These are phyloP conservation scores for Melinaea menophilus DNA, from an alignment of 2,888 invertebrate genomes.

Conservation along the genomic window DNA sequence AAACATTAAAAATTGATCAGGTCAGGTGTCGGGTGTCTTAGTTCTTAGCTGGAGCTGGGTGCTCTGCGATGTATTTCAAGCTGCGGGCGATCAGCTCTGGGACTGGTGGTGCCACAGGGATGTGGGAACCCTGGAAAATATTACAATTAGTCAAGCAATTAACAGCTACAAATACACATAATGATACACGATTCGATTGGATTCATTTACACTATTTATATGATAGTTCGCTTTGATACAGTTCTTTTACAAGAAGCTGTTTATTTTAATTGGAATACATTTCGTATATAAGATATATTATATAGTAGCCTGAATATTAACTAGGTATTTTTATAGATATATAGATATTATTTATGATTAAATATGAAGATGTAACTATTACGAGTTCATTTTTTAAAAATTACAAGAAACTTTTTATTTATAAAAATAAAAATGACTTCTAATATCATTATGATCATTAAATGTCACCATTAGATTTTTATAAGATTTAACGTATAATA, in stretches of 20 bases:
- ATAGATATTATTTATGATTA: no score
- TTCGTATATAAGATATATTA: slow-evolving; percentile 10
- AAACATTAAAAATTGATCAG: slow-evolving; percentile 23
- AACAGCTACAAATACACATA: neutral
- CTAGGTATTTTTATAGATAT: neutral
- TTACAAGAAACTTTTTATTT: neutral
- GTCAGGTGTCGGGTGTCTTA: slow-evolving; percentile 16
- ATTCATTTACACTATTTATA: no score
- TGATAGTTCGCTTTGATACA: neutral
- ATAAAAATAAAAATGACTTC: no score
- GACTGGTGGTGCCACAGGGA: slow-evolving; percentile 47
- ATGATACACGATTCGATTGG: neutral
- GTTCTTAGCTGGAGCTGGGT: slow-evolving; percentile 38
- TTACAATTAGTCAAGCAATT: slow-evolving; percentile 11
- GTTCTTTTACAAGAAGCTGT: no score
- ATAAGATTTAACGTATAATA: neutral
- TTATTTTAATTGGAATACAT: neutral
- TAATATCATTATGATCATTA: no score
- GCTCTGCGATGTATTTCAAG: slow-evolving; percentile 48
- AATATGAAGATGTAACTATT: neutral
- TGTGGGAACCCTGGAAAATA: slow-evolving; percentile 45
- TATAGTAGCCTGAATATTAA: neutral
- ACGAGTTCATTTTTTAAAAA: no score
- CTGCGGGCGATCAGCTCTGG: slow-evolving; percentile 52
- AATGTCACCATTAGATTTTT: no score